phyloP scores from a whole-genome alignment of 2,888 invertebrate genomes.

The Anoncus sp. region DNA sequence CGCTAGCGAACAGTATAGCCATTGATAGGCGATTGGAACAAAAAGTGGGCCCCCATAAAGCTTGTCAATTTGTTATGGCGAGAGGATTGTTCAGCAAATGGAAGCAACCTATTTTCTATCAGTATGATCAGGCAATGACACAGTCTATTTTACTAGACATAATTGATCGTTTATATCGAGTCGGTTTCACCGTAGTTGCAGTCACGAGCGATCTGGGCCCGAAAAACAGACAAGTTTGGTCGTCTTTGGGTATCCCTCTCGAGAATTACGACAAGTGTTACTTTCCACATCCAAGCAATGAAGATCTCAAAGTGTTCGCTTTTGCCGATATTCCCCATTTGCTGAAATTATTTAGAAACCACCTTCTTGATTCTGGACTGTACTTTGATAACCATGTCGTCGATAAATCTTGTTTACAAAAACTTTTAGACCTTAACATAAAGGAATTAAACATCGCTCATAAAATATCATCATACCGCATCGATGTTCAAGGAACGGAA shows the following conservation, averaged over 20 bases:
- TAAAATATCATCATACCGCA: constrained; percentile 65
- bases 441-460: constrained; percentile 63
- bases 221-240: not conserved
- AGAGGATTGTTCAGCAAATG: constrained; percentile 59
- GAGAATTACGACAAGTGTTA: too few species aligned
- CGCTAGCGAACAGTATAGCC: constrained; percentile 39
- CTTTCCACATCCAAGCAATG: constrained; percentile 38
- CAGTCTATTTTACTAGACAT: constrained; percentile 53
- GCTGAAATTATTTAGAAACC: constrained; percentile 18
- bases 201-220: constrained; percentile 47
- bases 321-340: constrained; percentile 45
- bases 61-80: constrained; percentile 48
- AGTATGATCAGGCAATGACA: constrained; percentile 51
- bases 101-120: constrained; percentile 65
- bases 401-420: constrained; percentile 48
- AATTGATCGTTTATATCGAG: constrained; percentile 50
- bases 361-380: constrained; percentile 55
- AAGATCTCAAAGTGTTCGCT: constrained; percentile 38
- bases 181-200: constrained; percentile 60
- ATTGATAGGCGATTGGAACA: constrained; percentile 43
- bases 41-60: constrained; percentile 49
- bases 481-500: constrained; percentile 63
- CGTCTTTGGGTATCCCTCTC: not conserved
- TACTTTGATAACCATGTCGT: constrained; percentile 26
- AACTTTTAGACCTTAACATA: constrained; percentile 51